phyloP scores from a whole-genome alignment of 2,888 invertebrate genomes.

The Geophilus truncorum region DNA sequence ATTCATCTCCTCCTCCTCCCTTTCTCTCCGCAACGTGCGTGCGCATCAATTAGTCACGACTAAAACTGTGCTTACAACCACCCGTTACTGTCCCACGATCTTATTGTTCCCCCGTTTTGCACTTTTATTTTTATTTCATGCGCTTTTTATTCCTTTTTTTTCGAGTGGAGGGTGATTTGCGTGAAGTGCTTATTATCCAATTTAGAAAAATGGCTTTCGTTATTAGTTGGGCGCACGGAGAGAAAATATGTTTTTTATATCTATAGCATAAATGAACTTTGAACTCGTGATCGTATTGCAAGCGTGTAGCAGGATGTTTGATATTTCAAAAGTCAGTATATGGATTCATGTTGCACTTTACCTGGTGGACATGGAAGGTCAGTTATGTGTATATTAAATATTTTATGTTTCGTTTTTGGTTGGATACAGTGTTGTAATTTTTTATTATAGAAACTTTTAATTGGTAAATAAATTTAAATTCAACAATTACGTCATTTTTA shows the following conservation, averaged over 20 bases:
- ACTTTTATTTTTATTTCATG: neutral
- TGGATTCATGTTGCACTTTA: neutral
- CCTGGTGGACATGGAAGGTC: neutral
- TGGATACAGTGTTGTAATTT: too few species aligned
- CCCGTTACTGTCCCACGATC: neutral
- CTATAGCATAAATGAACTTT: neutral
- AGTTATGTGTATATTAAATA: neutral
- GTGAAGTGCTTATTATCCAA: too few species aligned
- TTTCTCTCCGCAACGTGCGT: neutral
- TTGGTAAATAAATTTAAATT: too few species aligned
- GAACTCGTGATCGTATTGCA: neutral
- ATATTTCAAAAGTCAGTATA: neutral
- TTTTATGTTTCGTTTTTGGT: too few species aligned
- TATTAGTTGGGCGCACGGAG: too few species aligned
- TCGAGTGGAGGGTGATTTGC: neutral
- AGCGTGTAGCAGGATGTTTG: neutral
- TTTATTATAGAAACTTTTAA: too few species aligned
- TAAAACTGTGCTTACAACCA: neutral
- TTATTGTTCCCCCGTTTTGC: neutral
- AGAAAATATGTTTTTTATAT: too few species aligned
- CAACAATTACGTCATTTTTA: too few species aligned
- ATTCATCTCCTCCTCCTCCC: neutral
- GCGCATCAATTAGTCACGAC: constrained; percentile 2
- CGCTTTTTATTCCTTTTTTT: neutral
- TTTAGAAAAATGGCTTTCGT: too few species aligned